Conservation (phyloP, 2,888 invertebrate genomes). For the Metallyticus violacea region DNA sequence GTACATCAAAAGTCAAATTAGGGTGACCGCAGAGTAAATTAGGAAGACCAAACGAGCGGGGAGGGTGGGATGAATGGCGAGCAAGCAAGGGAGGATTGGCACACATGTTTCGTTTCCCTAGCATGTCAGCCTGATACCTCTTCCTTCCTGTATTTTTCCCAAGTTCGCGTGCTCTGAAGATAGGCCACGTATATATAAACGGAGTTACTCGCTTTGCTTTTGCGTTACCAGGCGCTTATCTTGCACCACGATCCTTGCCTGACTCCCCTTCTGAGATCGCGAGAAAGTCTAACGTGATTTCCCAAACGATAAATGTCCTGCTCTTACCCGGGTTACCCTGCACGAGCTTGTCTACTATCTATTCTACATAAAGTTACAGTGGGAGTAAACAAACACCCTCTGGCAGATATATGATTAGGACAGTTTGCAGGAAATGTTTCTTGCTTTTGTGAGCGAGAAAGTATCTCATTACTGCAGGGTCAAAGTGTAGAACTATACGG, state of each 20-base stretch:
- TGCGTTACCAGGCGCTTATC: too few species aligned
- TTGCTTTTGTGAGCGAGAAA: too few species aligned
- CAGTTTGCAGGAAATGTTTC: too few species aligned
- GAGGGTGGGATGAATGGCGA: not conserved
- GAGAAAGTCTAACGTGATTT: not conserved
- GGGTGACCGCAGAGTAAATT: constrained; percentile 20
- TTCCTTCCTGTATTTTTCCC: not conserved
- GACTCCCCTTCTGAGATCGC: not conserved
- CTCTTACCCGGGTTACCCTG: too few species aligned
- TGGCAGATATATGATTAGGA: not conserved
- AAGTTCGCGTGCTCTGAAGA: not conserved
- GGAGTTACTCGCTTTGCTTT: not conserved
- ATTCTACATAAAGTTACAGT: not conserved
- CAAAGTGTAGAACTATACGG: too few species aligned
- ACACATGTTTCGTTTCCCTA: not conserved
- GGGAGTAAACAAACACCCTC: not conserved
- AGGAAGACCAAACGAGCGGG: too few species aligned
- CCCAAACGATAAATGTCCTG: not conserved
- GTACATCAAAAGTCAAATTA: constrained; percentile 26
- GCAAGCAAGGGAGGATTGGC: not conserved
- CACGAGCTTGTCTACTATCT: too few species aligned
- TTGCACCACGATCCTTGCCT: not conserved
- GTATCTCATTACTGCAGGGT: too few species aligned
- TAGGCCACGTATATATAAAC: not conserved
- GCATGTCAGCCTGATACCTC: not conserved